A percentile compares a stretch with the other conserved stretches of the same genome.
phyloP scores from a whole-genome alignment of 92 coral and sea anemone species.

The Blastomussa wellsi region DNA sequence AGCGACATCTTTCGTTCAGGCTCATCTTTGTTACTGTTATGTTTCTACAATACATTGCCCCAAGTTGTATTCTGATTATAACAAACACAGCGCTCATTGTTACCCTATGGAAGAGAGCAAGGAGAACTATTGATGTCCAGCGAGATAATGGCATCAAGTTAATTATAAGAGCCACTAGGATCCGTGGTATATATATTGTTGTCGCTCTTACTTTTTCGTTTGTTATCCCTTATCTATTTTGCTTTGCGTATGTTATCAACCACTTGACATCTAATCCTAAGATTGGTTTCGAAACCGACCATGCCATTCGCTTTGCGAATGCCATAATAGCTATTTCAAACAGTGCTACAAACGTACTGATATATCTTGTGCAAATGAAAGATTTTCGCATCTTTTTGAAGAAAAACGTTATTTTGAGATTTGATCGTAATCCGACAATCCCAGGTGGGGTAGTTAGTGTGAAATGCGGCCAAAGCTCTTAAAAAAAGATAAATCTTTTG shows the following conservation, averaged over 20 bases:
- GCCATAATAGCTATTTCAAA: not conserved
- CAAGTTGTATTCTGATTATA: not conserved
- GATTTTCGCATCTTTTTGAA: slow-evolving; percentile 9
- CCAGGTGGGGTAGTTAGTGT: too few species aligned
- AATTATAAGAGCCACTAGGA: not conserved
- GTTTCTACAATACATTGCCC: not conserved
- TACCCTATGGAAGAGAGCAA: not conserved
- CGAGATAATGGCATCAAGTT: not conserved
- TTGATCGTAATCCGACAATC: not conserved
- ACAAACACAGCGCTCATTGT: not conserved
- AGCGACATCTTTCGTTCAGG: not conserved
- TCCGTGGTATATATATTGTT: not conserved
- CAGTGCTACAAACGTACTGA: not conserved
- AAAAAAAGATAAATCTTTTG: too few species aligned
- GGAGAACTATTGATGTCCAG: not conserved
- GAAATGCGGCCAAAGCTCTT: too few species aligned
- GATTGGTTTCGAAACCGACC: not conserved
- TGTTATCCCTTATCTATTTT: not conserved
- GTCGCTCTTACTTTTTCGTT: not conserved
- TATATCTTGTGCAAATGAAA: slow-evolving; percentile 2
- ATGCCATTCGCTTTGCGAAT: not conserved
- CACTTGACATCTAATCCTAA: not conserved
- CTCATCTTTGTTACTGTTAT: not conserved
- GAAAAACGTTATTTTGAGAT: not conserved
- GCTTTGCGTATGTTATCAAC: not conserved